Evolutionary conservation across 2,888 invertebrate genomes (phyloP).

Genomic region (Ferrisia virgata): DNA sequence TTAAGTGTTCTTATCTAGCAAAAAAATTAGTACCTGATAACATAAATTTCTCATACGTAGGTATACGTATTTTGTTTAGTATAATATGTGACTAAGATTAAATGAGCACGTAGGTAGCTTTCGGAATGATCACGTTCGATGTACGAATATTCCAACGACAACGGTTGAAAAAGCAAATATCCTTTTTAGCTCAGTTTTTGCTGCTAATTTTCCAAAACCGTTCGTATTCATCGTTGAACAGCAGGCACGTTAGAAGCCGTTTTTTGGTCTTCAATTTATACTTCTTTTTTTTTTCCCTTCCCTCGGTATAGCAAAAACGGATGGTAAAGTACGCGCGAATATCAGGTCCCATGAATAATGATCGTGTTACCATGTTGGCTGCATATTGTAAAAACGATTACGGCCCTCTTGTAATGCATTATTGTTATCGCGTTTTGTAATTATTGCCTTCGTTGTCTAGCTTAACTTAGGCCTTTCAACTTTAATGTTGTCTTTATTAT

Average conservation of each 20-base stretch:
- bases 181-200: constrained; percentile 24
- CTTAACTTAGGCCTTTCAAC: neutral
- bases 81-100: constrained; percentile 21
- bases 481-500: constrained; percentile 21
- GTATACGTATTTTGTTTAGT: neutral
- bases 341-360: constrained; percentile 17
- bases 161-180: constrained; percentile 13
- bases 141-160: neutral
- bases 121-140: constrained; percentile 11
- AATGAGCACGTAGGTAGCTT: constrained; percentile 17
- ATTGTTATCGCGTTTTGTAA: constrained; percentile 26
- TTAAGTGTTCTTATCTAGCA: neutral
- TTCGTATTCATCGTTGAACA: constrained; percentile 25
- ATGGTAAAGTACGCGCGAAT: constrained; percentile 21
- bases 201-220: constrained; percentile 23
- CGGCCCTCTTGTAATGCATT: constrained; percentile 7
- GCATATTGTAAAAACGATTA: constrained; percentile 33
- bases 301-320: neutral
- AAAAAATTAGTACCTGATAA: neutral
- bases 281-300: neutral
- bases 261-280: constrained; percentile 22
- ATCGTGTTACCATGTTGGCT: constrained; percentile 16
- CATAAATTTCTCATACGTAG: neutral
- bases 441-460: constrained; percentile 17
- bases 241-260: constrained; percentile 2